Percentiles rank a stretch among this genome's conserved stretches.
Evolutionary conservation across 2,888 invertebrate species (phyloP).

Genomic region (Chalcosyrphus nemorum): DNA sequence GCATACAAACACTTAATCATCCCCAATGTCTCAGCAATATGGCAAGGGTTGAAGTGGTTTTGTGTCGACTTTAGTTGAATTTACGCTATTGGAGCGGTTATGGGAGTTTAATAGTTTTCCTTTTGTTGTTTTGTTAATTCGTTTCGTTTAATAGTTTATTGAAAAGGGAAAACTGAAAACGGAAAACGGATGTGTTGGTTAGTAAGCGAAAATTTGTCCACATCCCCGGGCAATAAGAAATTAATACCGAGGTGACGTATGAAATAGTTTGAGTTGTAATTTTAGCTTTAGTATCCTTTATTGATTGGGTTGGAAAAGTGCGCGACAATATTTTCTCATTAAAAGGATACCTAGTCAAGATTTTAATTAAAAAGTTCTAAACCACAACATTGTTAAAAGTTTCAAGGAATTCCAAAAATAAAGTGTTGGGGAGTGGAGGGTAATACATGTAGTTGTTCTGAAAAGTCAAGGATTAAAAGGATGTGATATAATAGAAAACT

Average conservation of each 20-base stretch:
- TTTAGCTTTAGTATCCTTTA: slow-evolving; percentile 23
- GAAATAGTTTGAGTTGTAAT: slow-evolving; percentile 26
- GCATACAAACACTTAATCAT: slow-evolving; percentile 52
- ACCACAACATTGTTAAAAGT: slow-evolving; percentile 17
- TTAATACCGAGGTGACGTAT: slow-evolving; percentile 8
- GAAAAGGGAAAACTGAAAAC: slow-evolving; percentile 6
- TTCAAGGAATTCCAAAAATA: not conserved
- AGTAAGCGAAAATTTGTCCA: not conserved
- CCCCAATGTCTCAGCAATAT: not conserved
- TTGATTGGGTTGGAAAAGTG: slow-evolving; percentile 17
- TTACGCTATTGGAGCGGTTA: slow-evolving; percentile 7
- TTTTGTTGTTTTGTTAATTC: slow-evolving; percentile 48
- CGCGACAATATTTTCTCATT: slow-evolving; percentile 19
- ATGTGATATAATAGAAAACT: too few species aligned
- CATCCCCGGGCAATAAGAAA: not conserved
- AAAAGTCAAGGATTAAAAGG: too few species aligned
- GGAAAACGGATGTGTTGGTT: not conserved
- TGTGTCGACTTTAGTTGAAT: not conserved
- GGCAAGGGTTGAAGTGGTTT: not conserved
- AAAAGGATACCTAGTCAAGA: slow-evolving; percentile 21
- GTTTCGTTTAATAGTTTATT: slow-evolving; percentile 49
- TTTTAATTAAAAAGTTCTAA: slow-evolving; percentile 56
- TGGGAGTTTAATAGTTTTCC: slow-evolving; percentile 45
- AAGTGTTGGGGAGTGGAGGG: not conserved
- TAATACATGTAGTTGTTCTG: not conserved